Base-by-base conservation (phyloP, 92 coral and sea anemone genomes). In the Palythoa caribaeorum region DNA sequence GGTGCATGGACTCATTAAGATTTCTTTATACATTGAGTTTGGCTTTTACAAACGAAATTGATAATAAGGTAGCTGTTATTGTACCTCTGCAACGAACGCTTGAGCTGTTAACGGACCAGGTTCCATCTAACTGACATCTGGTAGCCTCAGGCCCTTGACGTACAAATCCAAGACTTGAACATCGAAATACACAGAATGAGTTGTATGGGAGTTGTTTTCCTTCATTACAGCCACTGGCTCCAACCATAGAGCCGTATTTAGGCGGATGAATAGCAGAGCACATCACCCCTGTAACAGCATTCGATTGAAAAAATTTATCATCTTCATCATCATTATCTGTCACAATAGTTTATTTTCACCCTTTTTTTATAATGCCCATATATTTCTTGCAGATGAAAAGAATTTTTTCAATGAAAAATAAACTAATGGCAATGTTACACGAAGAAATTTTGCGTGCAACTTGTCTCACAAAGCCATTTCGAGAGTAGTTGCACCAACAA, bases 261-360 rank as follows among this genome's bases (percentile, higher is more conserved):
- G 83, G 69, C 13, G 83, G 83, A 77, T 12, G 83, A 53, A 77
- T 36, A 28, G 66, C 83, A 54, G 69, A 21, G 35, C 83, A 77
- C 83, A 77, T 53, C 9, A 77, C 50, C 69, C 40, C 83, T 77
- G 83, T 15, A 77, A 51, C 14, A 44, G 48, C 6, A 44, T 44
- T 44, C 4, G 6, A 44, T 3, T 1, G 48, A 44, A 44, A 3
- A 7, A 44, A 7, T 7, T 44, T 44, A 44, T 44, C 48, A 44
- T 44, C 3, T 4, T 7, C 48, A 44, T 1, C 48, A 44, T 44
- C 6, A 44, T 44, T 7, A 44, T 44, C 2, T 1, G 6, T 0
- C 48, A 44, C 48, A 4, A 44, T 44, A 44, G 5, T 44, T 44
- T 4, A 44, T 44, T 40, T 44, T 44, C 6, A 44, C 4, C 48